Evolutionary conservation across 2,797 vertebrate genomes (phyloP).

Genomic region (Dermochelys coriacea): DNA sequence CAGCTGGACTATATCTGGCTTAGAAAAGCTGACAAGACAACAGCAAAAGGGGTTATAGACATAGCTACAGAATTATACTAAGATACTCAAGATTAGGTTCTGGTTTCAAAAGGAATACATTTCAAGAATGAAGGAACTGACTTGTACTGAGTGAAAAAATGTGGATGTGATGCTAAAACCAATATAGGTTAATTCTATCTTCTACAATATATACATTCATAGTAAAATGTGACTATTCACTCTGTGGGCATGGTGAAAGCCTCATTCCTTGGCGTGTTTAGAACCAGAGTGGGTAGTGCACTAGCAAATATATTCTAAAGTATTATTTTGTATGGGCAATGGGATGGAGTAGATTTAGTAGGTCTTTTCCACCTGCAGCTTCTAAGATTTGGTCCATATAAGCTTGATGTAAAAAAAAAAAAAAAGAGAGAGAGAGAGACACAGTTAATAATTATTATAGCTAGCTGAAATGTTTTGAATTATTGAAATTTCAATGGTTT

Average conservation of each 20-base stretch:
- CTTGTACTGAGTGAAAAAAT: neutral
- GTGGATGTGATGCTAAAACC: neutral
- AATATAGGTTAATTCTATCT: neutral
- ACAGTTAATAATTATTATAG: neutral
- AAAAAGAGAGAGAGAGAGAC: too few species aligned
- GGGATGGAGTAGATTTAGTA: neutral
- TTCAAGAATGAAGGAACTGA: neutral
- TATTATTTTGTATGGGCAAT: neutral
- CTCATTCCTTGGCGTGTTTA: neutral
- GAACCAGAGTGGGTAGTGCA: neutral
- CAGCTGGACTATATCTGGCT: rapidly evolving
- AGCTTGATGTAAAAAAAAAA: neutral
- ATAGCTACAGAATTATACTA: neutral
- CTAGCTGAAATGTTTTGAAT: neutral
- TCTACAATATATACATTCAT: neutral
- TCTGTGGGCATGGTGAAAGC: neutral
- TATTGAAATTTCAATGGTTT: neutral
- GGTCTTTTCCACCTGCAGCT: neutral
- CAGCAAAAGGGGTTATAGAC: rapidly evolving
- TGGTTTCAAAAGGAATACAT: neutral
- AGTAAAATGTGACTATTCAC: neutral
- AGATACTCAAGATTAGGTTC: neutral
- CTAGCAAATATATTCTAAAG: neutral
- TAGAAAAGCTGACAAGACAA: neutral
- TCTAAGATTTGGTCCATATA: neutral